Conservation (phyloP, 2,888 invertebrate species). For the Polylopha cassiicola region DNA sequence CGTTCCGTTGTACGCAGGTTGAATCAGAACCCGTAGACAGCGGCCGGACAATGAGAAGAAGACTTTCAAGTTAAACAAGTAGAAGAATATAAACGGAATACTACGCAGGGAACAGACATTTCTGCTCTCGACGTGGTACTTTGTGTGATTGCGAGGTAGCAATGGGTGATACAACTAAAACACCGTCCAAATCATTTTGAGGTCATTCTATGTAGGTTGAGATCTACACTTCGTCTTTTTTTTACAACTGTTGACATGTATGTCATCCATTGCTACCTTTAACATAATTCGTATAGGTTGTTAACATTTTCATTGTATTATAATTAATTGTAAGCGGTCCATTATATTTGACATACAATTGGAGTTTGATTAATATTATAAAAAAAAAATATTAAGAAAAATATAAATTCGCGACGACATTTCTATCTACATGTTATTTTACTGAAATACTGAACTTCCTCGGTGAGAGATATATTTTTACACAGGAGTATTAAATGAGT, state of each 20-base stretch:
- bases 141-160: too few relatives aligned
- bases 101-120: too few relatives aligned
- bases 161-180: too few relatives aligned
- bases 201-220: too few relatives aligned
- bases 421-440: constrained; percentile 63
- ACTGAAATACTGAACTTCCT: constrained; percentile 34
- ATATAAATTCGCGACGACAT: constrained; percentile 56
- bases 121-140: too few relatives aligned
- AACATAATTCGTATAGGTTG: constrained; percentile 16
- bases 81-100: constrained; percentile 20
- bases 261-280: constrained; percentile 8
- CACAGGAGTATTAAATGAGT: constrained; percentile 10
- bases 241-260: too few relatives aligned
- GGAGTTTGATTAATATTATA: constrained; percentile 30
- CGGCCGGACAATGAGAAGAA: constrained; percentile 25
- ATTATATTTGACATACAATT: constrained; percentile 32
- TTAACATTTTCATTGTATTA: constrained; percentile 34
- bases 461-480: constrained; percentile 17
- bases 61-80: constrained; percentile 15
- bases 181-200: too few relatives aligned
- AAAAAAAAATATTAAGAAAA: constrained; percentile 16
- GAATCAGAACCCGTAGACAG: constrained; percentile 64
- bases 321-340: constrained; percentile 33
- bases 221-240: too few relatives aligned
- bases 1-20: constrained; percentile 75